Percentiles rank a stretch among this genome's conserved stretches.
Evolutionary conservation across 2,113 vertebrate species (phyloP).

Genomic region (Kryptolebias marmoratus): DNA sequence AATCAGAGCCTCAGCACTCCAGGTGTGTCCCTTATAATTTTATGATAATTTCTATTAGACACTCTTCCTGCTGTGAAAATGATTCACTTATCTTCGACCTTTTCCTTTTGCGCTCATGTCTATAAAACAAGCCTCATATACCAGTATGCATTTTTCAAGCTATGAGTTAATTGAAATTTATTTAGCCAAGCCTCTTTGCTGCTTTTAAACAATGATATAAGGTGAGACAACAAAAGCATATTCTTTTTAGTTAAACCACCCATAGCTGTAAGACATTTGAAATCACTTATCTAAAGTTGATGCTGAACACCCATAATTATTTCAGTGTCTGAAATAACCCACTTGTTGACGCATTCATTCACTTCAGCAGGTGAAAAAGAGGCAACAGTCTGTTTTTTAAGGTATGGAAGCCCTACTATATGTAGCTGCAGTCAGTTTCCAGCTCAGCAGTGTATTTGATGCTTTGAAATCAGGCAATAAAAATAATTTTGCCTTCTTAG

Average conservation of each 20-base stretch:
- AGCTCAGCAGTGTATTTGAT: constrained; percentile 3
- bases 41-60: constrained; percentile 40
- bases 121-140: constrained; percentile 16
- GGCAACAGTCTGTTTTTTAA: neutral
- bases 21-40: constrained; percentile 37
- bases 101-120: neutral
- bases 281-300: neutral
- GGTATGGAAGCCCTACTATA: too few species aligned
- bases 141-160: neutral
- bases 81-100: constrained; percentile 29
- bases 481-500: neutral
- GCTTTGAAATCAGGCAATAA: constrained; percentile 10
- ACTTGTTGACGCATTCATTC: too few species aligned
- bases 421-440: neutral
- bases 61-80: constrained; percentile 43
- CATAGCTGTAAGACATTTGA: neutral
- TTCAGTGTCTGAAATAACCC: too few species aligned
- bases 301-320: neutral
- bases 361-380: neutral
- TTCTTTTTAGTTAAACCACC: neutral
- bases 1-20: constrained; percentile 29
- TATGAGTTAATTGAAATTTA: constrained; percentile 11
- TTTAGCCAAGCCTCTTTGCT: constrained; percentile 2
- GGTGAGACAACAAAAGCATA: neutral
- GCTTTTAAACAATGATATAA: constrained; percentile 11